Percentiles rank a stretch among this genome's conserved stretches.
Evolutionary conservation across 2,113 vertebrate genomes (phyloP).

Genomic region (Calyptomena viridis): DNA sequence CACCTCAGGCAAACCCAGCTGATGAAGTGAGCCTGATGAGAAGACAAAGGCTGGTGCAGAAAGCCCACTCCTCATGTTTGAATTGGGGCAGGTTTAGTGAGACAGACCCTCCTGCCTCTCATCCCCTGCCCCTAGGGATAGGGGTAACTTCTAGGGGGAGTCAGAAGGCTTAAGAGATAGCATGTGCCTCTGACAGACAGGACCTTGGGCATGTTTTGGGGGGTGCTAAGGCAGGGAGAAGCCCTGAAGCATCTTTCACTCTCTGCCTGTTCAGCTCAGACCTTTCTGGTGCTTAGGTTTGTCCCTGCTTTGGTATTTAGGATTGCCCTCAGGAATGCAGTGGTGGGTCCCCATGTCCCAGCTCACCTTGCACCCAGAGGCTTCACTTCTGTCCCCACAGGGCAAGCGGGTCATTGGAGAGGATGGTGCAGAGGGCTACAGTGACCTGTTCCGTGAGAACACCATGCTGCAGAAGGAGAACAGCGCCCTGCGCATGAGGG

Average conservation of each 20-base stretch:
- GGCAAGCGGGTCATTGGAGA: constrained; percentile 91
- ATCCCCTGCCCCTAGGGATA: rapidly evolving
- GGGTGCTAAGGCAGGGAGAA: not conserved
- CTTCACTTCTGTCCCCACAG: constrained; percentile 57
- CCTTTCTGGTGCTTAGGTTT: not conserved
- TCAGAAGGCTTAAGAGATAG: not conserved
- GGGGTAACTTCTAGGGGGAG: not conserved
- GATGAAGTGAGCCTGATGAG: rapidly evolving
- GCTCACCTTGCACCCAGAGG: not conserved
- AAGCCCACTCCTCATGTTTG: not conserved
- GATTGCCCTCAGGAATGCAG: not conserved
- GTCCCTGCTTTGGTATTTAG: not conserved
- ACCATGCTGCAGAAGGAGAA: constrained; percentile 93
- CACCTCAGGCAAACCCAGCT: not conserved
- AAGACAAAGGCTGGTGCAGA: not conserved
- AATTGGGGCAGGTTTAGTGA: not conserved
- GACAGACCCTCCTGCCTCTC: not conserved
- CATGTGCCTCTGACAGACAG: not conserved
- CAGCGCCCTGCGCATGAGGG: constrained; percentile 84
- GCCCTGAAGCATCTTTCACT: not conserved
- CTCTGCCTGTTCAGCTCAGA: not conserved
- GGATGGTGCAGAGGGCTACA: constrained; percentile 87
- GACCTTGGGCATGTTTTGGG: not conserved
- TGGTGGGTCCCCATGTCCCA: rapidly evolving
- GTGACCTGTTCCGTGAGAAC: constrained; percentile 90